Conservation (phyloP, 2,888 invertebrate genomes). For the Metacarcinus magister region DNA sequence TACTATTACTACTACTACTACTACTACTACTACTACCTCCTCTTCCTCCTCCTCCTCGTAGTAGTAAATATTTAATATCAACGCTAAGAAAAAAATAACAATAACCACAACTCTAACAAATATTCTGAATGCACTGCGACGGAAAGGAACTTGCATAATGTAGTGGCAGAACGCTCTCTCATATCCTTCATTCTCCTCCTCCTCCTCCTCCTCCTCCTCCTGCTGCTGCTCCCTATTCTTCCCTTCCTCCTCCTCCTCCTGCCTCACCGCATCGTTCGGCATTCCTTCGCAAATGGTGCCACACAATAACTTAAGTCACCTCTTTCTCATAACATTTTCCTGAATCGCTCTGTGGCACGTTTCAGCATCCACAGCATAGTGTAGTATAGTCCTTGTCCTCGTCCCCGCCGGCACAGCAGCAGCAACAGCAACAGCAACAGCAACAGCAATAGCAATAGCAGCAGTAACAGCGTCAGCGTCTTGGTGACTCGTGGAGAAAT, state of each 20-base stretch:
- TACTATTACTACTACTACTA: background rate
- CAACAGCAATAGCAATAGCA: too few species aligned
- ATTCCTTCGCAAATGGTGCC: constrained; percentile 16
- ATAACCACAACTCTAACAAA: background rate
- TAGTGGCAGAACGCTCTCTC: background rate
- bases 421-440: too few species aligned
- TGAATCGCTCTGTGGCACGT: background rate
- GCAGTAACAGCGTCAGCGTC: too few species aligned
- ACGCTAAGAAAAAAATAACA: background rate
- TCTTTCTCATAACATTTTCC: background rate
- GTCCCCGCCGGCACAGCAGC: background rate
- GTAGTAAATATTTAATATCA: background rate
- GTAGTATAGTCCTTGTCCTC: background rate
- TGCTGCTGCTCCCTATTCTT: background rate
- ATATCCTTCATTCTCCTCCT: background rate
- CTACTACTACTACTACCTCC: background rate
- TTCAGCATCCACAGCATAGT: background rate
- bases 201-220: background rate
- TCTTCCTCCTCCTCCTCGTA: too few species aligned
- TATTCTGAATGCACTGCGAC: background rate
- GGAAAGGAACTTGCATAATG: background rate
- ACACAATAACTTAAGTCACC: constrained; percentile 30
- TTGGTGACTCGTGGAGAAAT: background rate
- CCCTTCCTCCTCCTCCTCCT: background rate
- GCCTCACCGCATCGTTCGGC: background rate